phyloP scores from a whole-genome alignment of 2,888 invertebrate genomes.

The Patella ulyssiponensis region DNA sequence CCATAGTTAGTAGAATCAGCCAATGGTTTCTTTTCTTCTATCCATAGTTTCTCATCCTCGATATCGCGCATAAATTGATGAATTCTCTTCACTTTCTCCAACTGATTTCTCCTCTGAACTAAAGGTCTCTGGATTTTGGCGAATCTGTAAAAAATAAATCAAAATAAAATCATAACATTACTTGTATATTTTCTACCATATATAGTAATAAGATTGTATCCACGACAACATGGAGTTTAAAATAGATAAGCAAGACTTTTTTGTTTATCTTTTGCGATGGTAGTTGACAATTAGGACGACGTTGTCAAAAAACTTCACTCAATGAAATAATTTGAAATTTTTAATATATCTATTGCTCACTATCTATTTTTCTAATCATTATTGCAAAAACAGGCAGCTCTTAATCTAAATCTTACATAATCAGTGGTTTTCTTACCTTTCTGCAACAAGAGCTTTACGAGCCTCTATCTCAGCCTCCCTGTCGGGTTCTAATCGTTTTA shows the following conservation, averaged over 20 bases:
- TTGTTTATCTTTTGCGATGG: too few species aligned
- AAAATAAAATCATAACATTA: not conserved
- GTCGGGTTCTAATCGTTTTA: slow-evolving; percentile 94
- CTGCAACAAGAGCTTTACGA: slow-evolving; percentile 94
- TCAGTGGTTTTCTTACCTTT: slow-evolving; percentile 75
- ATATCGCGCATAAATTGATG: slow-evolving; percentile 93
- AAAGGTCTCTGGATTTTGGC: slow-evolving; percentile 95
- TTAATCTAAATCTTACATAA: too few species aligned
- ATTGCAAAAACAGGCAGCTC: too few species aligned
- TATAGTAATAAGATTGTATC: too few species aligned
- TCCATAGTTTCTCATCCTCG: slow-evolving; percentile 98
- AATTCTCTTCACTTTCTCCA: slow-evolving; percentile 92
- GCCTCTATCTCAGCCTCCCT: slow-evolving; percentile 95
- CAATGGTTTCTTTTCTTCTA: slow-evolving; percentile 95
- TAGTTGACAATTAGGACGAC: too few species aligned
- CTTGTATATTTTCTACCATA: too few species aligned
- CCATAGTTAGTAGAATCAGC: slow-evolving; percentile 93
- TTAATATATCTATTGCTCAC: too few species aligned
- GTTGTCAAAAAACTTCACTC: too few species aligned
- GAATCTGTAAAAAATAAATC: slow-evolving; percentile 75
- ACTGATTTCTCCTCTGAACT: slow-evolving; percentile 84
- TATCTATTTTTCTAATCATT: too few species aligned
- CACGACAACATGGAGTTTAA: too few species aligned
- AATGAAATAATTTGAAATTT: too few species aligned
- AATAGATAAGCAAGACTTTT: too few species aligned